A percentile compares a stretch with the other conserved stretches of the same genome.
phyloP scores from a whole-genome alignment of 2,888 invertebrate species.

The Diogma glabrata region DNA sequence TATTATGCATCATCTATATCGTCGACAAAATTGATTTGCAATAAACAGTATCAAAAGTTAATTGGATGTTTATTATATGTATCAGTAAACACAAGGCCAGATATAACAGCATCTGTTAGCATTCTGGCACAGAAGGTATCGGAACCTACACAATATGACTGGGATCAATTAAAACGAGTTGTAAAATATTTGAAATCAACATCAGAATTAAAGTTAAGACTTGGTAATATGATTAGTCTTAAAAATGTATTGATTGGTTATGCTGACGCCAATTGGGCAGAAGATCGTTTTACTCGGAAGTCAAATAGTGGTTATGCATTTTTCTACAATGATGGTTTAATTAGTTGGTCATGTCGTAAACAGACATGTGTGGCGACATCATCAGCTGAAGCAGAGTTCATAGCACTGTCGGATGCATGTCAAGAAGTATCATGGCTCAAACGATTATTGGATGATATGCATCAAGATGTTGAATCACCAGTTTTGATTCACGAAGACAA shows the following conservation, averaged over 20 bases:
- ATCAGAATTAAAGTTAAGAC: too few relatives aligned
- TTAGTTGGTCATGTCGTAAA: constrained; percentile 22
- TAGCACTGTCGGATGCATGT: too few relatives aligned
- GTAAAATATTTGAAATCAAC: constrained; percentile 1
- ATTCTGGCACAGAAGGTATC: too few relatives aligned
- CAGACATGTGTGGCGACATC: too few relatives aligned
- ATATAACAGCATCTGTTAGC: not conserved
- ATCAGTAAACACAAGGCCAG: not conserved
- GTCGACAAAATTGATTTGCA: too few relatives aligned
- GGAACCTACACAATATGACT: not conserved
- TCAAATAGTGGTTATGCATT: constrained; percentile 23
- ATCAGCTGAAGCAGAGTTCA: too few relatives aligned
- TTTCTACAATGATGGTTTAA: constrained; percentile 11
- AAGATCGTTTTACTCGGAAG: constrained; percentile 21
- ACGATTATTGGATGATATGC: too few relatives aligned
- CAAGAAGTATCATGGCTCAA: too few relatives aligned
- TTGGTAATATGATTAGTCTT: not conserved
- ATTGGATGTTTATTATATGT: not conserved
- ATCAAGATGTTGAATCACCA: too few relatives aligned
- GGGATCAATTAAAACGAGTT: not conserved
- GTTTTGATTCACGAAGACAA: too few relatives aligned
- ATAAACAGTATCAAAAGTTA: not conserved
- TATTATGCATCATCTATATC: too few relatives aligned
- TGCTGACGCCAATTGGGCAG: constrained; percentile 20
- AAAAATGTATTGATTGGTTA: constrained; percentile 14